A percentile compares a stretch with the other conserved stretches of the same genome.
phyloP scores from a whole-genome alignment of 2,888 invertebrate genomes.

The Eupsilia transversa region DNA sequence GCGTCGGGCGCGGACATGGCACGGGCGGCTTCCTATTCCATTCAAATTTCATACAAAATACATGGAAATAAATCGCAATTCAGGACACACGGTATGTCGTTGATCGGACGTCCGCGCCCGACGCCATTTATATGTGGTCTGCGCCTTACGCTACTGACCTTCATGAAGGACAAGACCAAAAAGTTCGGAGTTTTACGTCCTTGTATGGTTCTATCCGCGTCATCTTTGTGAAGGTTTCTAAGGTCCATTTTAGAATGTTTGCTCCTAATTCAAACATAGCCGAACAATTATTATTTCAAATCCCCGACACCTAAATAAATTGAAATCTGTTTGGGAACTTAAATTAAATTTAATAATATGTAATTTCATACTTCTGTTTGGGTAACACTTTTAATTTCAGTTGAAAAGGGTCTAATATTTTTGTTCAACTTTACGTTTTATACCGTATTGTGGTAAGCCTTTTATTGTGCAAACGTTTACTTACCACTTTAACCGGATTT shows the following conservation, averaged over 20 bases:
- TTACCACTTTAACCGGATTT: constrained; percentile 2
- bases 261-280: neutral
- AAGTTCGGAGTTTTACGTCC: neutral
- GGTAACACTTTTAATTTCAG: constrained; percentile 51
- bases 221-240: neutral
- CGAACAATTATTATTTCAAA: constrained; percentile 24
- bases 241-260: neutral
- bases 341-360: constrained; percentile 59
- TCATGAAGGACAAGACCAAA: constrained; percentile 17
- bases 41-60: too few species aligned
- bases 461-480: constrained; percentile 34
- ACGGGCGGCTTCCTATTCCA: too few species aligned
- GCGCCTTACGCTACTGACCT: neutral
- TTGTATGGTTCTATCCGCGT: too few species aligned
- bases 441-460: constrained; percentile 25
- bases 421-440: constrained; percentile 37
- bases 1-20: too few species aligned
- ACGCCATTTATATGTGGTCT: too few species aligned
- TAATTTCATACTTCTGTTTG: constrained; percentile 59
- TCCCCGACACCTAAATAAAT: constrained; percentile 51
- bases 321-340: constrained; percentile 31
- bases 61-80: too few species aligned
- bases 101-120: too few species aligned
- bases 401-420: constrained; percentile 59
- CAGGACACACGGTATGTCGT: too few species aligned